Base-by-base conservation (phyloP, 1,140 invertebrate genomes). In the Pararge aegeria region DNA sequence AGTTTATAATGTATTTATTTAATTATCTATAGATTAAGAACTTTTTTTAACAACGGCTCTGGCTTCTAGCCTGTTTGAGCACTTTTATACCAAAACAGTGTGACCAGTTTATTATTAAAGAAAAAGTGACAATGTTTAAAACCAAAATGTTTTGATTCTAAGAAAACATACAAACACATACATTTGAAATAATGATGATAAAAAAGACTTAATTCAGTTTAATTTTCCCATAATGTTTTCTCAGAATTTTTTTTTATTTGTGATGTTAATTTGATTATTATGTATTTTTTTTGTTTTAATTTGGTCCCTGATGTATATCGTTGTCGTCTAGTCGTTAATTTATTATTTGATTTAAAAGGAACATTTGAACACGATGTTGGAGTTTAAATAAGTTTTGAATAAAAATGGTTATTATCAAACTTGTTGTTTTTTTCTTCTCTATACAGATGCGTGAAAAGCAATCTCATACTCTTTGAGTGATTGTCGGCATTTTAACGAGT, bases 371-470 rank as follows among this genome's bases (percentile, higher is more conserved):
- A 70, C 60, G 65, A 80, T 75, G 75, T 84, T 80, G 75, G 68
- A 78, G 60, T 73, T 81, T 76, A 83, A 77, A 73, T 87, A 86
- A 87, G 84, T 87, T 85, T 81, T 80, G 61, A 70, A 86, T 80
- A 83, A 81, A 86, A 86, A 86, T 87, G 80, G 75, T 86, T 88
- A 87, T 86, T 88, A 87, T 80, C 70, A 70, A 78, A 61, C 2
- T 6, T 15, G 2, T 27, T 49, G 46, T 27, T 16, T 49, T 49
- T 49, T 27, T n/a, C 10, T 46, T 34, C 1, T n/a, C 3, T 34
- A 7, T 7, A n/a, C n/a, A n/a, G n/a, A n/a, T n/a, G n/a, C n/a
- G n/a, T n/a, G n/a, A n/a, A n/a, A n/a, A n/a, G n/a, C n/a, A n/a
- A n/a, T n/a, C n/a, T n/a, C n/a, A n/a, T n/a, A n/a, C n/a, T n/a